Conservation (phyloP, 2,888 invertebrate genomes). For the Lochmaea crataegi region DNA sequence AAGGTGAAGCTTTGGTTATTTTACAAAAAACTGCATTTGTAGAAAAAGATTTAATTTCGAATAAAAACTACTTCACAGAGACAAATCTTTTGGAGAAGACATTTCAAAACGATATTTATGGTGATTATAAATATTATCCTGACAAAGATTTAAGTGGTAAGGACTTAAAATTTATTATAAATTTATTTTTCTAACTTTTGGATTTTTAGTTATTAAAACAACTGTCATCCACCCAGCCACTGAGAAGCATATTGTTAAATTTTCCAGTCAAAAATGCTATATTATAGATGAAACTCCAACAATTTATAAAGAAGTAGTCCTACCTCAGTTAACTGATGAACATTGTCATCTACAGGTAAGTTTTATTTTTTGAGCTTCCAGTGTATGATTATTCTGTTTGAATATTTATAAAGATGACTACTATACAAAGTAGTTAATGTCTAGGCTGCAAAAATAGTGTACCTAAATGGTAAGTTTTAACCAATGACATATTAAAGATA, state of each 20-base stretch:
- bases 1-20: slow-evolving; percentile 77
- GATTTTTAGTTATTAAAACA: slow-evolving; percentile 80
- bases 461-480: no score
- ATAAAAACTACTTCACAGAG: slow-evolving; percentile 71
- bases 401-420: no score
- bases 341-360: slow-evolving; percentile 84
- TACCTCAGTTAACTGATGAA: slow-evolving; percentile 79
- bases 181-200: neutral
- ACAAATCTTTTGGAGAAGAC: slow-evolving; percentile 72
- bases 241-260: slow-evolving; percentile 91
- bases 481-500: no score
- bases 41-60: slow-evolving; percentile 70
- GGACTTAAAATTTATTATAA: slow-evolving; percentile 41
- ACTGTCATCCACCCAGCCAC: slow-evolving; percentile 95
- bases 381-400: no score
- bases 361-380: slow-evolving; percentile 21
- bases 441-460: no score
- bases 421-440: neutral
- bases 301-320: slow-evolving; percentile 81
- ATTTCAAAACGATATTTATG: slow-evolving; percentile 88
- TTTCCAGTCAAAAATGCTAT: slow-evolving; percentile 77
- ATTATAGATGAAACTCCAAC: slow-evolving; percentile 87
- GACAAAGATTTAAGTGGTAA: slow-evolving; percentile 69
- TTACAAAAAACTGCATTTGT: slow-evolving; percentile 87
- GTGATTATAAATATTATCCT: slow-evolving; percentile 79